These are phyloP conservation scores for Lathronympha strigana DNA, from an alignment of 2,888 invertebrate genomes.

Conservation along the genomic window DNA sequence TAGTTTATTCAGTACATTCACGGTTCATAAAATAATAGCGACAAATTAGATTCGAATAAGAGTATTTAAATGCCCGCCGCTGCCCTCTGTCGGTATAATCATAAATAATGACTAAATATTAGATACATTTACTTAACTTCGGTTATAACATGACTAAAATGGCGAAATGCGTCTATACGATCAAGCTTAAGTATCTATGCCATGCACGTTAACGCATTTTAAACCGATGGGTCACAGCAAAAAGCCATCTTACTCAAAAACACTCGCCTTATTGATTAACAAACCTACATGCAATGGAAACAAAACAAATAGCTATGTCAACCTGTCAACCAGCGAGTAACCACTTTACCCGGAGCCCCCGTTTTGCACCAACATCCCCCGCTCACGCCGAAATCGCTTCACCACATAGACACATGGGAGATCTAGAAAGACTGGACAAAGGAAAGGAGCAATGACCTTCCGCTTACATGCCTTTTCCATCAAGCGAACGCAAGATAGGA, in stretches of 20 bases:
- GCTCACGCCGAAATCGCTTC: not conserved
- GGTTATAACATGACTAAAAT: too few relatives aligned
- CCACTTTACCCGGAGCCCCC: conserved; percentile 10
- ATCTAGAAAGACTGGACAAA: conserved; percentile 14
- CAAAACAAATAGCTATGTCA: conserved; percentile 41
- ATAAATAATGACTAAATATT: too few relatives aligned
- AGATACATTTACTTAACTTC: too few relatives aligned
- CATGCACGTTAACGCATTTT: not conserved
- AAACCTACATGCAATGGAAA: conserved; percentile 39
- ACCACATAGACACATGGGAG: conserved; percentile 16
- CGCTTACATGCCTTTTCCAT: conserved; percentile 38
- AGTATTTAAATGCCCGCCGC: too few relatives aligned
- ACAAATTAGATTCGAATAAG: too few relatives aligned
- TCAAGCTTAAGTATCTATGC: not conserved
- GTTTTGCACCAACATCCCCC: conserved; percentile 2
- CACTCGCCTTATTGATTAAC: conserved; percentile 40
- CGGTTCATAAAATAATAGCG: too few relatives aligned
- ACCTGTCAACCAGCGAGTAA: conserved; percentile 33
- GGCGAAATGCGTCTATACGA: too few relatives aligned
- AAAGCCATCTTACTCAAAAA: conserved; percentile 5
- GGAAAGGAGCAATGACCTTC: conserved; percentile 37
- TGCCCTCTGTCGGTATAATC: too few relatives aligned
- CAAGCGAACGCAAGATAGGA: conserved; percentile 27
- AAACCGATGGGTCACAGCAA: conserved; percentile 6
- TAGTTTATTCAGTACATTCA: too few relatives aligned